Percentiles rank a stretch among this genome's conserved stretches.
Conservation (phyloP, 2,113 vertebrate species). For the Pedetes capensis region DNA sequence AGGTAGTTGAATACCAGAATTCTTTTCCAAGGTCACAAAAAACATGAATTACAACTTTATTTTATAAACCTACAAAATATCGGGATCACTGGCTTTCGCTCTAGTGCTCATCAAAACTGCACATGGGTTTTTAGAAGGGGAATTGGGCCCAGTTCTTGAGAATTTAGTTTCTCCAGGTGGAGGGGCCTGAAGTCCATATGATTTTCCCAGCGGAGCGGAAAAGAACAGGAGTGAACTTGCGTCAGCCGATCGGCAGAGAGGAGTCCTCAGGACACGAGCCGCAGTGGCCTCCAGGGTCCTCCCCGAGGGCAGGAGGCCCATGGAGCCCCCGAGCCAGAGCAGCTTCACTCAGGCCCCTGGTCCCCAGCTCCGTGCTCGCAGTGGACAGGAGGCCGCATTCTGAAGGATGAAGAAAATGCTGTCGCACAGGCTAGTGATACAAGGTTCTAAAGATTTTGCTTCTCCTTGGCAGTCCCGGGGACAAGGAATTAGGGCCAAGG, state of each 20-base stretch:
- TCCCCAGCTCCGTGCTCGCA: not conserved
- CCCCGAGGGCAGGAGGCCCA: not conserved
- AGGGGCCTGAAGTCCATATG: not conserved
- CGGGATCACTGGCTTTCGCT: not conserved
- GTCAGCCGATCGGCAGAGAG: not conserved
- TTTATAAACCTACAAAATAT: not conserved
- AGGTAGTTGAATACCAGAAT: not conserved
- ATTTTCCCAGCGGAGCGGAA: not conserved
- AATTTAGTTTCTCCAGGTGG: not conserved
- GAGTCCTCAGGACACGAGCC: not conserved
- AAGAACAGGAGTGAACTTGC: not conserved
- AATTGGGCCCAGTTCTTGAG: not conserved
- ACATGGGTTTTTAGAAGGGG: not conserved
- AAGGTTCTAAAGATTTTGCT: not conserved
- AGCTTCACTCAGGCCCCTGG: not conserved
- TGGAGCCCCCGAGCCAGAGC: accelerated
- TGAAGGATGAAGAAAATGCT: not conserved
- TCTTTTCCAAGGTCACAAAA: not conserved
- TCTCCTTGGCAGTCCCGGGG: not conserved
- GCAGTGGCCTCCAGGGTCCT: not conserved
- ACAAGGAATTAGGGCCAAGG: not conserved
- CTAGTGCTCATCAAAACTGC: not conserved
- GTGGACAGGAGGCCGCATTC: not conserved
- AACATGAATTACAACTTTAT: not conserved
- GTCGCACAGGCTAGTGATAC: accelerated